Evolutionary conservation across 2,888 invertebrate species (phyloP).

Genomic region (Drosophila subsilvestris): DNA sequence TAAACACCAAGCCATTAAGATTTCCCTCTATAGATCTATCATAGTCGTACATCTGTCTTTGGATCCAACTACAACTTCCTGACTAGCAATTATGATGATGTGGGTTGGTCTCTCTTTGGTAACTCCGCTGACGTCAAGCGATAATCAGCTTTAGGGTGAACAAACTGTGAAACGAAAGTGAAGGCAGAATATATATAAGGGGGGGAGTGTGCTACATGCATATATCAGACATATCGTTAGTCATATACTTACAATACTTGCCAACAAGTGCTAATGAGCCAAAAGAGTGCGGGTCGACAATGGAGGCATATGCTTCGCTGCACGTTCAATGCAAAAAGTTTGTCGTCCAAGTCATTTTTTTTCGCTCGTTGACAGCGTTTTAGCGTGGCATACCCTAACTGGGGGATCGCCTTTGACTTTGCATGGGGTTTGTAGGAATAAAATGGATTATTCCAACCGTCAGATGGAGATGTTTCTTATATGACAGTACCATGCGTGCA

Average conservation of each 20-base stretch:
- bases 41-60: constrained; percentile 27
- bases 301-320: constrained; percentile 57
- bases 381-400: background rate
- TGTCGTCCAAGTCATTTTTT: constrained; percentile 71
- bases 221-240: constrained; percentile 13
- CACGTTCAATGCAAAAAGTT: constrained; percentile 65
- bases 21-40: background rate
- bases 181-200: constrained; percentile 48
- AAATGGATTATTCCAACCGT: too few species aligned
- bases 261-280: constrained; percentile 69
- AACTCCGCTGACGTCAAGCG: constrained; percentile 54
- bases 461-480: too few species aligned
- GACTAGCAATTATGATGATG: constrained; percentile 28
- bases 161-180: constrained; percentile 67
- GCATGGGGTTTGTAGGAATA: too few species aligned
- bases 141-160: constrained; percentile 58
- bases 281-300: constrained; percentile 46
- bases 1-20: background rate
- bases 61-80: constrained; percentile 57
- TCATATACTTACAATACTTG: constrained; percentile 17
- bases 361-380: constrained; percentile 26
- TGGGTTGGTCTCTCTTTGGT: constrained; percentile 35
- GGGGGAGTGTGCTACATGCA: background rate
- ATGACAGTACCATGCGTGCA: too few species aligned
- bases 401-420: too few species aligned